Base-by-base conservation (phyloP, 2,797 vertebrate species). In the Amphiprion clarkii region DNA sequence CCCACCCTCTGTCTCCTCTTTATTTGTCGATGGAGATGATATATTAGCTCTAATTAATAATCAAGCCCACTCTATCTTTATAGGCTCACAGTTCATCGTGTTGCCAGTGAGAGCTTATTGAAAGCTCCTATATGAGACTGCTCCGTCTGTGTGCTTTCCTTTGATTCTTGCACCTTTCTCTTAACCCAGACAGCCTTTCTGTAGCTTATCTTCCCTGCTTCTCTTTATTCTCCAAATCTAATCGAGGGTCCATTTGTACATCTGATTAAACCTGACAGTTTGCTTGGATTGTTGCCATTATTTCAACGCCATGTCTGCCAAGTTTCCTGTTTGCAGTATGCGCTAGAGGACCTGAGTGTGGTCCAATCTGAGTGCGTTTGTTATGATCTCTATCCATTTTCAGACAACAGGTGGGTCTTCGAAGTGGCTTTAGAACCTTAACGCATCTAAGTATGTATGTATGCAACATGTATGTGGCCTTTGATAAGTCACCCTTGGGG, bases 11-110 rank as follows among this genome's bases (percentile, higher is more conserved):
- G 66, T 80, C 27, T 59, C 63, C 60, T 74, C 61, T 76, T 84
- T 76, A 82, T 83, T 80, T 84, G 76, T 61, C 33, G 40, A 76
- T 74, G 33, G 72, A 83, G 72, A 79, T 77, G 53, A 69, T 88
- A 87, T 83, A 92, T 92, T 86, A 92, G 67, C 78, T 78, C 33
- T 86, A 86, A 91, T 89, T 88, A 90, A 90, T 91, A 87, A 84
- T 83, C 63, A 61, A 69, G 66, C 58, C 67, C 0, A 51, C 76
- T 72, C 48, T 53, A 71, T 87, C 67, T 86, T 78, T 76, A 81
- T 76, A 61, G 67, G 61, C 77, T 59, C 55, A 21, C 27, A 39
- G 67, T 89, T 88, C 56, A 84, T 88, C 68, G 55, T 74, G 62
- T 62, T 72, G 25, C 68, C 54, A 56, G 39, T 69, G 60, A 67